phyloP scores from a whole-genome alignment of 2,888 invertebrate species.

The Drosophila subquinaria region DNA sequence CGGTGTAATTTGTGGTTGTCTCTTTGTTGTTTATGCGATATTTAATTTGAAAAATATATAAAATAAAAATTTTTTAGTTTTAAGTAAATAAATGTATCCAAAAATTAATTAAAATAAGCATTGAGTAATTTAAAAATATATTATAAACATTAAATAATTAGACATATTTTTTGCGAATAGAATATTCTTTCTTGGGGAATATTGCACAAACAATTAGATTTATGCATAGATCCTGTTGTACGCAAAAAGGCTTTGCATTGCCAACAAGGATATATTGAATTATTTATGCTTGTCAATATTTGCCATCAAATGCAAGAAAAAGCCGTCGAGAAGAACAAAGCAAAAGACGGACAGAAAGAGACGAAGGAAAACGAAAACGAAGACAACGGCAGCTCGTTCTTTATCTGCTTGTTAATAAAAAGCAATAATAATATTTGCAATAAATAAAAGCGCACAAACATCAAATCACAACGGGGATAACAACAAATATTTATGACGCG shows the following conservation, averaged over 20 bases:
- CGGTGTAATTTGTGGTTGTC: conserved; percentile 30
- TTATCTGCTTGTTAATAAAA: conserved; percentile 28
- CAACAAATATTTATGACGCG: conserved; percentile 66
- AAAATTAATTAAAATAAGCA: not conserved
- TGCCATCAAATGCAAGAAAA: conserved; percentile 47
- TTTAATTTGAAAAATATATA: not conserved
- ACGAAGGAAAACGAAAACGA: not conserved
- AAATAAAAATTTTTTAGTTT: not conserved
- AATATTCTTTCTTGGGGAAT: not conserved
- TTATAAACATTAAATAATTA: conserved; percentile 2
- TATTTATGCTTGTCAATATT: conserved; percentile 74
- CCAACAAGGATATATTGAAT: conserved; percentile 58
- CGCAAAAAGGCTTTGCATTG: conserved; percentile 43
- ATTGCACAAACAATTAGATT: conserved; percentile 52
- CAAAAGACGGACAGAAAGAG: not conserved
- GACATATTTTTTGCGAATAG: not conserved
- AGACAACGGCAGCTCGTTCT: conserved; percentile 10
- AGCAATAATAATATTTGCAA: conserved; percentile 65
- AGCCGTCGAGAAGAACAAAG: conserved; percentile 16
- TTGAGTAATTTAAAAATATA: not conserved
- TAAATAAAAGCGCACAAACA: conserved; percentile 64
- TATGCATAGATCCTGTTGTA: conserved; percentile 50
- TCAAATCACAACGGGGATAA: conserved; percentile 59
- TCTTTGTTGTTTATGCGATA: conserved; percentile 13
- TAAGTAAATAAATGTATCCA: not conserved